Evolutionary conservation across 2,888 invertebrate genomes (phyloP).

Genomic region (Xestia rhomboidea): DNA sequence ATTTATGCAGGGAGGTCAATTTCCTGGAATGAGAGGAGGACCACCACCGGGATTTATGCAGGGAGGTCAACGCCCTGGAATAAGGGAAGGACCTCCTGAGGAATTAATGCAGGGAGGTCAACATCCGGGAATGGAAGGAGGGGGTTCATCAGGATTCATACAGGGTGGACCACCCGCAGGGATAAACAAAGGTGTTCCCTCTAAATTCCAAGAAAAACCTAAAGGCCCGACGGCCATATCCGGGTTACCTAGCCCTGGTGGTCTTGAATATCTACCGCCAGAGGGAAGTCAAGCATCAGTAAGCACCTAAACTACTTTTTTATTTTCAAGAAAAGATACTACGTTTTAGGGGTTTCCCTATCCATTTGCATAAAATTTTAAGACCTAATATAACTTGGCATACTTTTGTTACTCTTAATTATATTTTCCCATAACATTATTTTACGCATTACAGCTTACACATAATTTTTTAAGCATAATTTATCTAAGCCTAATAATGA

Average conservation of each 20-base stretch:
- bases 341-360: too few relatives aligned
- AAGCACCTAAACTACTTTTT: not conserved
- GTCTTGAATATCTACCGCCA: not conserved
- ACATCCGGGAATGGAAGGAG: too few relatives aligned
- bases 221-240: constrained; percentile 9
- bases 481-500: too few relatives aligned
- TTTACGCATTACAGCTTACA: too few relatives aligned
- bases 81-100: not conserved
- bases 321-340: not conserved
- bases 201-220: not conserved
- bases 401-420: too few relatives aligned
- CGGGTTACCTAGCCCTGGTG: not conserved
- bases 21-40: not conserved
- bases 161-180: not conserved
- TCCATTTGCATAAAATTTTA: too few relatives aligned
- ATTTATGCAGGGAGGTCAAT: not conserved
- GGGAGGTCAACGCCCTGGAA: not conserved
- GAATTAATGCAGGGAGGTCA: not conserved
- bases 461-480: too few relatives aligned
- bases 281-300: not conserved
- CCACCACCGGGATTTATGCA: not conserved
- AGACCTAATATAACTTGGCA: too few relatives aligned
- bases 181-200: not conserved
- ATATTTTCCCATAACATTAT: too few relatives aligned
- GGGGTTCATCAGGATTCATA: not conserved